A percentile compares a stretch with the other conserved stretches of the same genome.
These are phyloP conservation scores for Cyphomyrus plagiostoma DNA, from an alignment of 2,113 vertebrate genomes.

Conservation along the genomic window DNA sequence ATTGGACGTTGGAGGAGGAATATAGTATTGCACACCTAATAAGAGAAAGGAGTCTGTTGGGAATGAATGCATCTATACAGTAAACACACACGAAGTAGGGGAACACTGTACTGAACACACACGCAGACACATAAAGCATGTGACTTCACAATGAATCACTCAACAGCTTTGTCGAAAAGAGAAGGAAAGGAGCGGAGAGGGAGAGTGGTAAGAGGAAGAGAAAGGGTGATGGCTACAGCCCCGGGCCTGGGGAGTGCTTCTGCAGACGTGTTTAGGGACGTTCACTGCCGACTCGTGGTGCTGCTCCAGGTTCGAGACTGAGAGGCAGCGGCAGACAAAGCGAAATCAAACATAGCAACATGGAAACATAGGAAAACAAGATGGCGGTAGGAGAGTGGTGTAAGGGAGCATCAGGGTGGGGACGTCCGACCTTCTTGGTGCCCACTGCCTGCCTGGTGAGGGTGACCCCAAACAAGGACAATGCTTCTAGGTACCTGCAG, in stretches of 20 bases:
- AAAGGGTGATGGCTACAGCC: not conserved
- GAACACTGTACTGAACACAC: not conserved
- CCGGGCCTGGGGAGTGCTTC: not conserved
- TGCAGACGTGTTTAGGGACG: not conserved
- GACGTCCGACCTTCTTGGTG: not conserved
- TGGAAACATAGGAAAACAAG: not conserved
- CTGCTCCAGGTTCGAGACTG: not conserved
- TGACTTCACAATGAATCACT: not conserved
- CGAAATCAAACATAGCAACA: not conserved
- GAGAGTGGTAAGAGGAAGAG: not conserved
- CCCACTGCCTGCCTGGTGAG: not conserved
- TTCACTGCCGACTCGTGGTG: not conserved
- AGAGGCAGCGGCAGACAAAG: not conserved
- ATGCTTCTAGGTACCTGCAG: not conserved
- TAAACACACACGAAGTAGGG: not conserved
- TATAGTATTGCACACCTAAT: not conserved
- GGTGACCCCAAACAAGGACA: not conserved
- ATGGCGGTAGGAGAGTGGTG: not conserved
- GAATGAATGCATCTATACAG: not conserved
- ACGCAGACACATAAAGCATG: not conserved
- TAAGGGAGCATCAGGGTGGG: not conserved
- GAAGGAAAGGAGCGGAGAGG: not conserved
- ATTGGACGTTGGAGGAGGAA: not conserved
- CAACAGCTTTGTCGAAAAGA: not conserved
- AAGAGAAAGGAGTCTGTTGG: not conserved